Evolutionary conservation across 2,113 vertebrate genomes (phyloP), one percentile per base, ranked within the genome.

Genomic region (Paracanthobrama guichenoti): DNA sequence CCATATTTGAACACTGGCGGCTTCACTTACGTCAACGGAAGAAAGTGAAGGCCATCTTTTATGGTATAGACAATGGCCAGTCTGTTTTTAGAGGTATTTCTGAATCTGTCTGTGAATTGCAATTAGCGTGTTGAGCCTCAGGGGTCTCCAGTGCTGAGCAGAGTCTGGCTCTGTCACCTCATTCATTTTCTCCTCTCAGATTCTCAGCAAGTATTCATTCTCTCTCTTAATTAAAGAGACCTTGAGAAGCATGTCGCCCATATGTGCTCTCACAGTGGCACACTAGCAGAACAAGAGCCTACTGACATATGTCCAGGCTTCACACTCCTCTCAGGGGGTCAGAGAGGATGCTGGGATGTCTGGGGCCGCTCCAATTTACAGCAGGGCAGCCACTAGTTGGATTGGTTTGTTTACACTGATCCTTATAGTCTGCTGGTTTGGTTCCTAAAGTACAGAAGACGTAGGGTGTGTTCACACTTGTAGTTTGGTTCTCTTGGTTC

Each of bases 161-260:
- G 59, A 24, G 59, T 69, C 59, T 84, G 48, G 20, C 10, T n/a
- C 48, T 39, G 77, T 76, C 26, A 14, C 28, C 50, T 69, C 48
- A 53, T 64, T 79, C 59, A 28, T 60, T 77, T 82, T 28, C 48
- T 6, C 50, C 55, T 72, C 22, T 71, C 48, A 53, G 46, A 84
- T 75, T 81, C 22, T 3, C 42, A 81, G 55, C 73, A 48, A 66
- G 79, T 44, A 28, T 57, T 39, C 64, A 28, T 53, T 82, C 73
- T 48, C 22, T 42, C 57, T 46, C 31, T 83, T 85, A 87, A 85
- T 87, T 85, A 85, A 87, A 73, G 66, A 75, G 44, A 81, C 55
- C 44, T 69, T 60, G 83, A 82, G 55, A 87, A 62, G 79, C 74
- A 85, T 22, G 9, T 57, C 57, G 64, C 22, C 73, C 44, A 82